A percentile compares a stretch with the other conserved stretches of the same genome.
Conservation (phyloP, 1,140 invertebrate genomes). For the Aphidius gifuensis region DNA sequence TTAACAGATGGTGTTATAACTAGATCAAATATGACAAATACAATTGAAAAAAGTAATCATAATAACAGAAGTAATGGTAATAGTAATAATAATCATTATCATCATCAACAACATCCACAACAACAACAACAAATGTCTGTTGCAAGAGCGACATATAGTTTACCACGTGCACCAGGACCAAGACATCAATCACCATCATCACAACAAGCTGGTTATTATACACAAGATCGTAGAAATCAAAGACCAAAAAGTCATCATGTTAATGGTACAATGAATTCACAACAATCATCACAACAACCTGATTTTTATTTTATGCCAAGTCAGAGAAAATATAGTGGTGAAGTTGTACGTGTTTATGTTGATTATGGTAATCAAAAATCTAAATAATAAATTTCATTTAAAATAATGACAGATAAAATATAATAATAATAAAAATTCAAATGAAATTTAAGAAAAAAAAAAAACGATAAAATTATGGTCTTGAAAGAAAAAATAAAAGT, state of each 20-base stretch:
- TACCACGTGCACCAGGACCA: conserved; percentile 50
- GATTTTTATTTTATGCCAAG: conserved; percentile 96
- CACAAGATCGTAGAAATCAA: conserved; percentile 50
- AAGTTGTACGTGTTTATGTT: conserved; percentile 87
- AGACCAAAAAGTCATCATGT: conserved; percentile 29
- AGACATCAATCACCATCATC: conserved; percentile 39
- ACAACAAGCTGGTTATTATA: conserved; percentile 54
- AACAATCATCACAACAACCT: conserved; percentile 55
- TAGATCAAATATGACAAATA: conserved; percentile 13
- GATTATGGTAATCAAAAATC: conserved; percentile 61
- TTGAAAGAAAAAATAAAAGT: no score
- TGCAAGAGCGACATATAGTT: conserved; percentile 51
- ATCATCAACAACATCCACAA: conserved; percentile 43
- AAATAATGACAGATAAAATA: not conserved
- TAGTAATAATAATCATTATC: conserved; percentile 33
- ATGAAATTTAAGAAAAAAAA: no score
- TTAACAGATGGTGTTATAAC: conserved; percentile 35
- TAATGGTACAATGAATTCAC: conserved; percentile 18
- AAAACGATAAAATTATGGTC: no score
- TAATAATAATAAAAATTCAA: no score
- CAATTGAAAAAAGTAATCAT: conserved; percentile 26
- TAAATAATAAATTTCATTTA: conserved; percentile 31
- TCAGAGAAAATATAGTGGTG: conserved; percentile 87
- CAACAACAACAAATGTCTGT: conserved; percentile 47
- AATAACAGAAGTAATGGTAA: conserved; percentile 21